Evolutionary conservation across 1,140 invertebrate genomes (phyloP), one percentile per base, ranked within the genome.

Genomic region (Sitophilus oryzae): DNA sequence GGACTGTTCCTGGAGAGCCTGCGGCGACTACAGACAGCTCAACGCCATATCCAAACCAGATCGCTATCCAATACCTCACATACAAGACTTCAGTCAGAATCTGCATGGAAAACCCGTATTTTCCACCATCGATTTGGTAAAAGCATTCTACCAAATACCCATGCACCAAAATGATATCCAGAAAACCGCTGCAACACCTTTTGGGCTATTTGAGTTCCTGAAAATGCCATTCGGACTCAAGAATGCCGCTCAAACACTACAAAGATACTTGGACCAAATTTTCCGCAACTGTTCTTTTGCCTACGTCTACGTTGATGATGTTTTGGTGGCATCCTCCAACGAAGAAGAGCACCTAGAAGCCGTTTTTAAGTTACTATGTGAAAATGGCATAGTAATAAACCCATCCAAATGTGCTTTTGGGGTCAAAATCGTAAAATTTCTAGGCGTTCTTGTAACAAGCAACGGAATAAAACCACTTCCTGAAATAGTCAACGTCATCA

Each of bases 1-100:
- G 34, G 56, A 60, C 34, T 70, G 68, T 0, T 56, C 58, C 2
- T 71, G 62, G 59, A 50, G 72, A 22, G 57, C 64, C 1, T 70
- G 66, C 47, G 68, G 71, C 0, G 73, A 76, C 48, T 80, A 77
- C 50, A 51, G 74, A 3, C 18, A 23, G 1, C 59, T 80, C 0
- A 81, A 80, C 58, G 51, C 61, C 0, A 19, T 41, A 1, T 71
- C 66, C 0, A 34, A 63, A n/a, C n/a, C n/a, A n/a, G n/a, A n/a
- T n/a, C n/a, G n/a, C n/a, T n/a, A n/a, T n/a, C n/a, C n/a, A 0
- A 40, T 68, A 0, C 48, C 48, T 0, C 57, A 42, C 40, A 42
- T 3, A 15, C 18, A 42, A 18, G 40, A 42, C n/a, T 15, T 42
- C 20, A 10, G 14, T 3, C 40, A 42, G 18, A 16, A 10, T 1